Evolutionary conservation across 92 coral and sea anemone genomes (phyloP), one percentile per base, ranked within the genome.

Genomic region (Porites evermanni): DNA sequence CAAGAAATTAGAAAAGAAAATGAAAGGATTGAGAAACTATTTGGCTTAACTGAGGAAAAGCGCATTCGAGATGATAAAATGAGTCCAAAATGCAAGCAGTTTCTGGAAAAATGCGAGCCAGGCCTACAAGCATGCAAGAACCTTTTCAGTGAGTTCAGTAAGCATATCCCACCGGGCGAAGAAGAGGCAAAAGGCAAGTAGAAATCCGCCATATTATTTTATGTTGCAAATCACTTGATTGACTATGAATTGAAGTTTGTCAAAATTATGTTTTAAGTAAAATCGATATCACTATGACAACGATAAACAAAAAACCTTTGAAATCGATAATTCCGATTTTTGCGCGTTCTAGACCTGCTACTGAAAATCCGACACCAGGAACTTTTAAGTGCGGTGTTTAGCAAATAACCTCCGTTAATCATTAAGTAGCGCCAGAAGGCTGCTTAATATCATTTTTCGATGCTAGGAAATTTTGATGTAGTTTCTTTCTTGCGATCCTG

Each of bases 171-270:
- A 8, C 72, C 72, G 10, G 72, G 47, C 0, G 6, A 68, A 68
- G 72, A 68, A 68, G 9, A 5, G 47, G 21, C 72, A 68, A 68
- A 26, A 68, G 72, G 72, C 47, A 68, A 68, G 38, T 68, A 26
- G 44, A 68, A 21, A 26, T 19, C 12, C 72, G 24, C 47, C 72
- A 68, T 7, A 21, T 21, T 23, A 7, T 19, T 10, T 2, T 29
- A 1, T 29, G 32, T 10, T 58, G 63, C 63, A 12, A 58, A 4
- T 58, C 63, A 58, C 63, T 10, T 58, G 63, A 4, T 10, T 2
- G 16, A 2, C 11, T 1, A 56, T 56, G 61, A 56, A 56, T 56
- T 1, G 14, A 56, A 9, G 61, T 9, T 1, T 56, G 61, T 9
- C 10, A 9, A 14, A 29, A 29, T 2, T 1, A 1, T 1, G 32